Evolutionary conservation across 2,113 vertebrate genomes (phyloP).

Genomic region (Cheilinus undulatus): DNA sequence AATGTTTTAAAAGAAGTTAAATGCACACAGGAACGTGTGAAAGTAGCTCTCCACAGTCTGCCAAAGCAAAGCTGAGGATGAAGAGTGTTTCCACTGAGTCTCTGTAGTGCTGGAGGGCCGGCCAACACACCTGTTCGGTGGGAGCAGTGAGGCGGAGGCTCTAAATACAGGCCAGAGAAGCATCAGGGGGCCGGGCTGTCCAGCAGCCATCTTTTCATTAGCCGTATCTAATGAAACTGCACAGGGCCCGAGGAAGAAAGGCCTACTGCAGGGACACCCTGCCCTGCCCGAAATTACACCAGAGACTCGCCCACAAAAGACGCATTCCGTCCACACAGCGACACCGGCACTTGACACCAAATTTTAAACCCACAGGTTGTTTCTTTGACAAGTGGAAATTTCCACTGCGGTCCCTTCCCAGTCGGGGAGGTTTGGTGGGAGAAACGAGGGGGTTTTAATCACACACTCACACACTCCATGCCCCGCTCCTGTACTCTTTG

Average conservation of each 20-base stretch:
- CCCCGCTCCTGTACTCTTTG: constrained; percentile 45
- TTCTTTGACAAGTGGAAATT: constrained; percentile 80
- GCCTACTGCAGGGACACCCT: constrained; percentile 82
- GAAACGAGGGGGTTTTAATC: constrained; percentile 67
- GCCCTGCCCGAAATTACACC: constrained; percentile 83
- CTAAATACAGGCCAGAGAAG: constrained; percentile 79
- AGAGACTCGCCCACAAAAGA: constrained; percentile 80
- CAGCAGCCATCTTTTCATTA: constrained; percentile 86
- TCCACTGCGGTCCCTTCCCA: constrained; percentile 71
- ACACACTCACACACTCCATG: constrained; percentile 12
- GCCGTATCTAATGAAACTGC: constrained; percentile 86
- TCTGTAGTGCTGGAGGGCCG: constrained; percentile 36
- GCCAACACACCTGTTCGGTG: constrained; percentile 81
- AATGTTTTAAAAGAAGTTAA: not conserved
- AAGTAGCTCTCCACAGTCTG: not conserved
- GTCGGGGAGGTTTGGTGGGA: constrained; percentile 51
- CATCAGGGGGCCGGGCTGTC: constrained; percentile 66
- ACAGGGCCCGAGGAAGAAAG: constrained; percentile 78
- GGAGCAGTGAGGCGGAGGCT: constrained; percentile 67
- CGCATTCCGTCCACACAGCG: constrained; percentile 82
- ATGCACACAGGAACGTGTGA: constrained; percentile 14
- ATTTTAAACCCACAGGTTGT: constrained; percentile 71
- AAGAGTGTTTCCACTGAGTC: constrained; percentile 31
- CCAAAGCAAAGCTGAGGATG: constrained; percentile 5
- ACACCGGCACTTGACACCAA: constrained; percentile 82